Conservation (phyloP, 2,888 invertebrate genomes). For the Drosophila nr. perissopoda region DNA sequence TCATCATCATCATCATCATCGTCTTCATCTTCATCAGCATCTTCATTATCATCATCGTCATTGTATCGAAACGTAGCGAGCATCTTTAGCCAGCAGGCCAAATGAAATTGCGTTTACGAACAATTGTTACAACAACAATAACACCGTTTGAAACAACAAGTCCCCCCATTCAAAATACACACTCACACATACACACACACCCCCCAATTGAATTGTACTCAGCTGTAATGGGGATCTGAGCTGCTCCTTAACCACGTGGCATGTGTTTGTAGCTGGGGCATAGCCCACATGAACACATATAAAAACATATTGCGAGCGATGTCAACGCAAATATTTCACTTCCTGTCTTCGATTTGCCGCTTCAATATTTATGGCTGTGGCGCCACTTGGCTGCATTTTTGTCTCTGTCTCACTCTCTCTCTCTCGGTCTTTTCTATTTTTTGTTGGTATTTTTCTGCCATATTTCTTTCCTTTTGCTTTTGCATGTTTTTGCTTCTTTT, state of each 20-base stretch:
- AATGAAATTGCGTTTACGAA: slow-evolving; percentile 71
- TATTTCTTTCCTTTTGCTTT: slow-evolving; percentile 1
- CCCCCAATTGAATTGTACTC: slow-evolving; percentile 11
- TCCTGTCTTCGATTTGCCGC: slow-evolving; percentile 69
- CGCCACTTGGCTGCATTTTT: slow-evolving; percentile 33
- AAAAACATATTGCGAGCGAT: slow-evolving; percentile 57
- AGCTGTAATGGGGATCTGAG: slow-evolving; percentile 18
- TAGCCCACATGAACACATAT: slow-evolving; percentile 45
- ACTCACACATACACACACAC: neutral
- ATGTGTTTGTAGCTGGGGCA: neutral
- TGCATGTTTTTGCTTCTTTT: neutral
- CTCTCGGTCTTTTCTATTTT: neutral
- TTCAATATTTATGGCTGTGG: slow-evolving; percentile 54
- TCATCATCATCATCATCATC: slow-evolving; percentile 16
- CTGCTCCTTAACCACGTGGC: slow-evolving; percentile 5
- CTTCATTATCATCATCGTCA: slow-evolving; percentile 13
- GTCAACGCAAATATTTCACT: slow-evolving; percentile 78
- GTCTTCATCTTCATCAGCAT: slow-evolving; percentile 6
- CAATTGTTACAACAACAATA: slow-evolving; percentile 63
- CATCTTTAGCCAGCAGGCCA: slow-evolving; percentile 39
- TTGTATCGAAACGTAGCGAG: slow-evolving; percentile 18
- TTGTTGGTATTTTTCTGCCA: neutral
- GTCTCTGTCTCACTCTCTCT: neutral
- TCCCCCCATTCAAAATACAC: neutral
- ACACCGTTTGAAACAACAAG: slow-evolving; percentile 64